These are phyloP conservation scores for Epinephelus awoara DNA, from an alignment of 2,797 vertebrate species.

Conservation along the genomic window DNA sequence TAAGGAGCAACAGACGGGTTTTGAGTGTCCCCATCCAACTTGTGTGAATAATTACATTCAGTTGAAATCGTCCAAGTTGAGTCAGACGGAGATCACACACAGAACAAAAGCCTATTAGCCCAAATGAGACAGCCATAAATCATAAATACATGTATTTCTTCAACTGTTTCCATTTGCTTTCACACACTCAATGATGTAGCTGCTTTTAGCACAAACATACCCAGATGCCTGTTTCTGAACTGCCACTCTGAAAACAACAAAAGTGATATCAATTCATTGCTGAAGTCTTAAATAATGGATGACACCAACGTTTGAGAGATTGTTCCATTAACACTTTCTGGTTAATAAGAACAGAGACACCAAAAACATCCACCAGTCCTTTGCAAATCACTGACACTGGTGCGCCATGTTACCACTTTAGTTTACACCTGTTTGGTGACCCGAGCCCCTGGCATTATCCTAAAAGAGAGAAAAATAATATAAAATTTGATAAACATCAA, in stretches of 20 bases:
- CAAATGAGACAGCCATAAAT: slow-evolving; percentile 58
- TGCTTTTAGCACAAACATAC: slow-evolving; percentile 41
- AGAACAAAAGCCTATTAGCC: slow-evolving; percentile 52
- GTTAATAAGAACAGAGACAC: slow-evolving; percentile 32
- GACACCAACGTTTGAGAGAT: slow-evolving; percentile 36
- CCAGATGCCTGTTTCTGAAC: slow-evolving; percentile 31
- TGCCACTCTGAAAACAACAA: slow-evolving; percentile 15
- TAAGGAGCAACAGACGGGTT: slow-evolving; percentile 65
- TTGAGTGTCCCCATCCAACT: slow-evolving; percentile 53
- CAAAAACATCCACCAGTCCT: slow-evolving; percentile 9
- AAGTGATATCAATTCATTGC: slow-evolving; percentile 20
- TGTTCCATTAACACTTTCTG: slow-evolving; percentile 32
- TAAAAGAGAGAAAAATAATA: neutral
- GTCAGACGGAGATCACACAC: slow-evolving; percentile 60
- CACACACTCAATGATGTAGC: slow-evolving; percentile 13
- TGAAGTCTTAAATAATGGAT: slow-evolving; percentile 27
- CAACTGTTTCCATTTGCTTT: slow-evolving; percentile 53
- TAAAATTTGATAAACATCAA: neutral
- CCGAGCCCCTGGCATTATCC: neutral
- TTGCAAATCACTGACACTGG: slow-evolving; percentile 5
- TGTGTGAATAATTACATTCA: slow-evolving; percentile 63
- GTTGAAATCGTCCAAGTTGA: slow-evolving; percentile 54
- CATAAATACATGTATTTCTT: slow-evolving; percentile 51
- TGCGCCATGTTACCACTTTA: neutral
- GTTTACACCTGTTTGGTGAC: neutral